Percentiles rank a stretch among this genome's conserved stretches.
phyloP scores from a whole-genome alignment of 2,888 invertebrate genomes.

The Blera fallax region DNA sequence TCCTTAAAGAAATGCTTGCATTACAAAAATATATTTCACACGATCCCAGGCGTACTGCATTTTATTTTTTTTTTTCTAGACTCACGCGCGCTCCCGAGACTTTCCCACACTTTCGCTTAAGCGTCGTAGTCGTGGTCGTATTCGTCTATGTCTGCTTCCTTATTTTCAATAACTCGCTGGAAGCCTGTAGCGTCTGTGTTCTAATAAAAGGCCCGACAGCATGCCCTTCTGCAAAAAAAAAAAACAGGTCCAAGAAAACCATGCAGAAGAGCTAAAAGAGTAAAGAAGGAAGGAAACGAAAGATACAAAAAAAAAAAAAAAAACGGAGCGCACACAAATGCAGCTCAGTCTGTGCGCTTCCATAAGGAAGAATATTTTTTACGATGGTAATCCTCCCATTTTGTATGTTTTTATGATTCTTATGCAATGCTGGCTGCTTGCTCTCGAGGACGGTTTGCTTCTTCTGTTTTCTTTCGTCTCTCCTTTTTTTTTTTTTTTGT shows the following conservation, averaged over 20 bases:
- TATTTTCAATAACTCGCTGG: slow-evolving; percentile 50
- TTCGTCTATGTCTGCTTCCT: slow-evolving; percentile 63
- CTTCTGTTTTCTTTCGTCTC: slow-evolving; percentile 6
- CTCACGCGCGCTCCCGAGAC: slow-evolving; percentile 56
- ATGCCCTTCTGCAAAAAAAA: slow-evolving; percentile 4
- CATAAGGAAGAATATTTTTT: slow-evolving; percentile 71
- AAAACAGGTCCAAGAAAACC: slow-evolving; percentile 10
- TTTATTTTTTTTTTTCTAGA: slow-evolving; percentile 33
- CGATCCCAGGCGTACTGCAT: slow-evolving; percentile 29
- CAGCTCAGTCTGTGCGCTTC: slow-evolving; percentile 25
- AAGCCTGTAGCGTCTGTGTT: slow-evolving; percentile 36
- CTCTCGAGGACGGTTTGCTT: slow-evolving; percentile 2
- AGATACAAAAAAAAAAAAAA: slow-evolving; percentile 34
- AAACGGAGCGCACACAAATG: slow-evolving; percentile 43
- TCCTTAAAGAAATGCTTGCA: slow-evolving; percentile 37
- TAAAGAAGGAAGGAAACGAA: slow-evolving; percentile 2
- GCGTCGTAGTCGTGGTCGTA: slow-evolving; percentile 21
- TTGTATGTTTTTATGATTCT: slow-evolving; percentile 68
- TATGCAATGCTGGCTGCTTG: slow-evolving; percentile 46
- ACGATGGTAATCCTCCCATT: slow-evolving; percentile 69
- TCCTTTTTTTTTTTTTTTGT: slow-evolving; percentile 11
- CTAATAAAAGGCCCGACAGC: slow-evolving; percentile 45
- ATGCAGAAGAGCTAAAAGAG: slow-evolving; percentile 7
- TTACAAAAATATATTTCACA: slow-evolving; percentile 66
- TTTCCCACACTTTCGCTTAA: slow-evolving; percentile 71